Base-by-base conservation (phyloP, 2,888 invertebrate genomes). In the Apoderus coryli region DNA sequence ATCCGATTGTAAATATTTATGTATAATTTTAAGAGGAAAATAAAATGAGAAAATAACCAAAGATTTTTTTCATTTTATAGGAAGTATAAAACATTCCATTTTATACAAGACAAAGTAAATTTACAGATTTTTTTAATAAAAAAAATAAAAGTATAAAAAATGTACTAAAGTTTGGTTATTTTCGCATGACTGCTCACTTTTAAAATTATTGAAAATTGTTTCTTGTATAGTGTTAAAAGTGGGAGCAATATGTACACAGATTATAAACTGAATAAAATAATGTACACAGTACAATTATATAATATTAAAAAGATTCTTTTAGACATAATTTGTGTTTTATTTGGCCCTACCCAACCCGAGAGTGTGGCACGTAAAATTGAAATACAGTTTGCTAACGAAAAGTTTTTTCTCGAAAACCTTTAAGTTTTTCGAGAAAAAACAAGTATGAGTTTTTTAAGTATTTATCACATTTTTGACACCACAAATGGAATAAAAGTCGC, bases 41-140 rank as follows among this genome's bases (percentile, higher is more conserved):
- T 10, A 38, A 45, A 44, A 44, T 49, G 53, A 43, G 52, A 53
- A 53, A 54, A 53, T 52, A 54, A 54, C 49, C 53, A 50, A 49
- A 43, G 25, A 23, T 22, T 34, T 31, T 32, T 40, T 41, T 42
- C 41, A 43, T 46, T 44, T 42, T 43, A 42, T 45, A 24, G 40
- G 40, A 42, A 43, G 45, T 45, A 47, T 47, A 48, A 49, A 47
- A 48, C 55, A 55, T 55, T 56, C 55, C 56, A 54, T 53, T 54
- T 55, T 55, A 44, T 54, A 51, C 48, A 40, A 43, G 29, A 32
- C 15, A 27, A 32, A 34, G 37, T n/a, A n/a, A 32, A 22, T 33
- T 25, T 37, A 32, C 32, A 14, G 12, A 29, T n/a, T n/a, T n/a
- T n/a, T n/a, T n/a, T n/a, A n/a, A n/a, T n/a, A n/a, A n/a, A n/a